Percentiles rank a stretch among this genome's conserved stretches.
Conservation (phyloP, 2,113 vertebrate species). For the Odocoileus virginianus region DNA sequence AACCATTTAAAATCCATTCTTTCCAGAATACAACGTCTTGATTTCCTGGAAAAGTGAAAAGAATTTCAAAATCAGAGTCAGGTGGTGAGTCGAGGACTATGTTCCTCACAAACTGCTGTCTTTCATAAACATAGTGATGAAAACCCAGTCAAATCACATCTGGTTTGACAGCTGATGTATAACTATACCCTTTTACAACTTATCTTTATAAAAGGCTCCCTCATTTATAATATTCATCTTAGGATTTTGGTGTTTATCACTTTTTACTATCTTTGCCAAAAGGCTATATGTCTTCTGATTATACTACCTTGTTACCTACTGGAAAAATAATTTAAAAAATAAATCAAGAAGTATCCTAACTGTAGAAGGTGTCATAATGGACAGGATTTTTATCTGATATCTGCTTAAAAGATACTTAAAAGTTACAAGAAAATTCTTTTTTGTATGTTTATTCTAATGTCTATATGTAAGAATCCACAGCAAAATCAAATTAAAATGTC, state of each 20-base stretch:
- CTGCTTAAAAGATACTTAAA: neutral
- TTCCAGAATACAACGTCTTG: neutral
- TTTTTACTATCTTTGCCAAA: neutral
- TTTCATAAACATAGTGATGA: neutral
- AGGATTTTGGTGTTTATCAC: neutral
- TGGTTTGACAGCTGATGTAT: neutral
- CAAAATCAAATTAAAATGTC: slow-evolving; percentile 1
- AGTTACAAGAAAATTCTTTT: neutral
- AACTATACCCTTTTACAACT: neutral
- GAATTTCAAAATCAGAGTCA: neutral
- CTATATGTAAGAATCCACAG: neutral
- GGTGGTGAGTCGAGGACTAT: neutral
- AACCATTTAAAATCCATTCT: neutral
- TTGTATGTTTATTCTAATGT: neutral
- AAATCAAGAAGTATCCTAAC: neutral
- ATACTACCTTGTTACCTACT: neutral
- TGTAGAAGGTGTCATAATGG: neutral
- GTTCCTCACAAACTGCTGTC: neutral
- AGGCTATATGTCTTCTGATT: neutral
- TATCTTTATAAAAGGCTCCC: neutral
- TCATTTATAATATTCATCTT: neutral
- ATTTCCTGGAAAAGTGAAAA: neutral
- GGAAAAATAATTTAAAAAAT: neutral
- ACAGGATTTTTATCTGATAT: neutral
- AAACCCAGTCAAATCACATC: neutral